Evolutionary conservation across 2,888 invertebrate genomes (phyloP), one percentile per base, ranked within the genome.

Genomic region (Dicyrtoma fusca): DNA sequence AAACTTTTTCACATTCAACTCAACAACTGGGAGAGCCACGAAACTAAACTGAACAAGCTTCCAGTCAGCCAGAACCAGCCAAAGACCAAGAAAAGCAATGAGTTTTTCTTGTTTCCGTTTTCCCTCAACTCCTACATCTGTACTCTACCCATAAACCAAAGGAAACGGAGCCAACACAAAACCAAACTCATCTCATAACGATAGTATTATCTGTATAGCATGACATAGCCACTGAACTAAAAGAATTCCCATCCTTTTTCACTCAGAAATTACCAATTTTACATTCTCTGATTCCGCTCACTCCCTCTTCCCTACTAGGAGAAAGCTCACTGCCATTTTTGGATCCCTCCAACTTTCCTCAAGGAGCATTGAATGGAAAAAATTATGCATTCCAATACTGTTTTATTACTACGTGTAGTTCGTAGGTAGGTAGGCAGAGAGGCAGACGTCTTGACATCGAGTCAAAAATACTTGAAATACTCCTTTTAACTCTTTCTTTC

Each of bases 191-290:
- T 34, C 8, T 34, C 34, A 34, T 34, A 34, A 34, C 34, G 34
- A 34, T 34, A 34, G 34, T 34, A 34, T 34, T 34, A 34, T 34
- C 34, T 34, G 34, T 34, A 8, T 44, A 57, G 23, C 26, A 57
- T 57, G 57, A 25, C 23, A 57, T 26, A 57, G 57, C 25, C 25
- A 57, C 57, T 57, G 57, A 57, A 57, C 57, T 57, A 14, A 23
- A 49, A 64, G 64, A 64, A 49, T 64, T 26, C 49, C 47, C 44
- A n/a, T 64, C 64, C 49, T 49, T 64, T 47, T 64, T 25, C 25
- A 11, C 19, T 25, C 61, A 64, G 62, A 64, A 64, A 64, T 64
- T 64, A 64, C 64, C 64, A 64, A 64, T 64, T 64, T 64, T 49
- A 49, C 64, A 64, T 64, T 64, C 64, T 49, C 47, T 64, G 34